Evolutionary conservation across 2,888 invertebrate genomes (phyloP), one percentile per base, ranked within the genome.

Genomic region (Quadroppia sp.): DNA sequence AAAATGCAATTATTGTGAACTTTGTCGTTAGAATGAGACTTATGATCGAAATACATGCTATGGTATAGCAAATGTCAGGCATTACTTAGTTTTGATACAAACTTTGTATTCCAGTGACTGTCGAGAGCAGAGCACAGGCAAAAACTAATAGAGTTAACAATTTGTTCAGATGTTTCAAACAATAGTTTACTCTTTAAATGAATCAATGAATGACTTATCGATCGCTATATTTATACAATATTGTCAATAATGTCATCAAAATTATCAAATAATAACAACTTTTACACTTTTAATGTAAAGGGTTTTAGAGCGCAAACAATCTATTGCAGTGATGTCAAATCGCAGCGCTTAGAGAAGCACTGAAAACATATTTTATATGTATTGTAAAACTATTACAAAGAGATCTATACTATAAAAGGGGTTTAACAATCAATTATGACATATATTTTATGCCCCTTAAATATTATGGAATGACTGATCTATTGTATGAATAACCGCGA

Each of bases 101-200:
- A 59, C 28, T 25, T 6, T 25, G 40, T 40, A 11, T 20, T 42
- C 23, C 20, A 42, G 40, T 67, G 42, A 42, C 20, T 67, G 36
- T 36, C n/a, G 67, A 67, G 36, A 11, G n/a, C 42, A 42, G 30
- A 50, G 36, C 36, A 36, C 64, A 32, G n/a, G 36, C 30, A 30
- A 64, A 64, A 42, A 67, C n/a, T n/a, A 67, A 23, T 67, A n/a
- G 42, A 36, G n/a, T 36, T 15, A 40, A 67, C 36, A n/a, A 42
- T 67, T 67, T 67, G 42, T 67, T 67, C 67, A 67, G 67, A 42
- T 67, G 67, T 67, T 67, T 67, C 23, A n/a, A 4, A 59, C 42
- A 42, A 13, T 67, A 17, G 25, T 42, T 67, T 36, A 42, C 32
- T 67, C n/a, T 42, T 32, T 32, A 1, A 7, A 17, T 61, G 28